These are phyloP conservation scores for Hoplias malabaricus DNA, from an alignment of 2,113 vertebrate genomes.

Conservation along the genomic window DNA sequence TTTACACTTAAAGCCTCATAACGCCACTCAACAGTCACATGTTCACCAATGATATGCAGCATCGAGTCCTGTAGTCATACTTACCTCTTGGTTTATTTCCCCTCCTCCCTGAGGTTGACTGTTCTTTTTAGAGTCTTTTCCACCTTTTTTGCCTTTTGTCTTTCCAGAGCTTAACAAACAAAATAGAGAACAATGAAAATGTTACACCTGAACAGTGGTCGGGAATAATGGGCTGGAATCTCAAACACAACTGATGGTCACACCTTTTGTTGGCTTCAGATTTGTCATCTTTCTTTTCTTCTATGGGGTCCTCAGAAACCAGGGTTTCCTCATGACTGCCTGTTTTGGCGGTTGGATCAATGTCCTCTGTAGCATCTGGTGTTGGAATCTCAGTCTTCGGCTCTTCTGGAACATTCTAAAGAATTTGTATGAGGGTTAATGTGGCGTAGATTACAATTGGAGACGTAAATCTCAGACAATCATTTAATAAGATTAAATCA, in stretches of 20 bases:
- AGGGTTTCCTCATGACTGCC: conserved; percentile 39
- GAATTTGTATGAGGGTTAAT: neutral
- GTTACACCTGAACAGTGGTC: neutral
- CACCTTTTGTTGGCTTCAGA: conserved; percentile 63
- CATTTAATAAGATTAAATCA: too few species aligned
- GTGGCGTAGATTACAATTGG: neutral
- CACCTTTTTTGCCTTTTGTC: conserved; percentile 82
- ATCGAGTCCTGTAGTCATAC: too few species aligned
- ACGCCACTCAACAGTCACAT: too few species aligned
- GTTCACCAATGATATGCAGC: too few species aligned
- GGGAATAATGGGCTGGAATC: neutral
- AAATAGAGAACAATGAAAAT: neutral
- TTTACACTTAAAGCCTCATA: too few species aligned
- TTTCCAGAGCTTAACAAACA: conserved; percentile 72
- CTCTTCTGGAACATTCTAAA: conserved; percentile 49
- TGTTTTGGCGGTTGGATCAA: neutral
- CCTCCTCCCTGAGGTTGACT: conserved; percentile 57
- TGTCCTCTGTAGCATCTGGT: conserved; percentile 23
- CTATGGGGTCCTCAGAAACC: conserved; percentile 36
- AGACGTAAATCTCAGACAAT: too few species aligned
- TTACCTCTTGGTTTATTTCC: conserved; percentile 71
- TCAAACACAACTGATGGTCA: neutral
- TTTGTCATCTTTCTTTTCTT: conserved; percentile 42
- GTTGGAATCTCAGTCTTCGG: conserved; percentile 2
- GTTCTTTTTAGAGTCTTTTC: conserved; percentile 81